Evolutionary conservation across 2,113 vertebrate genomes (phyloP).

Genomic region (Platichthys stellatus): DNA sequence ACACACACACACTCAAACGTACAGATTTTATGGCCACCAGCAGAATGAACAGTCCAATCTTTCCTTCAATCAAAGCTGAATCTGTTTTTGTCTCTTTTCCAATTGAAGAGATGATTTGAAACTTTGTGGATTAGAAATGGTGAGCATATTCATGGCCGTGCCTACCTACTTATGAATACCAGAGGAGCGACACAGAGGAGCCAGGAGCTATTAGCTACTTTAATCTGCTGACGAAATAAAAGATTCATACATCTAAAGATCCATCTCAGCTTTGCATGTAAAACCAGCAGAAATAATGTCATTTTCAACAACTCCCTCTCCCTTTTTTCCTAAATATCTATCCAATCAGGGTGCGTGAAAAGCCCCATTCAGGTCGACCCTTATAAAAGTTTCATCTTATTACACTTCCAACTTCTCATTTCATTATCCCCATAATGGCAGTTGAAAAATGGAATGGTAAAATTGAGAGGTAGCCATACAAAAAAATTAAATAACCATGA

Average conservation of each 20-base stretch:
- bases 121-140: conserved; percentile 52
- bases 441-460: conserved; percentile 70
- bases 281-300: conserved; percentile 73
- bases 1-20: conserved; percentile 1
- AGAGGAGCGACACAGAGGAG: conserved; percentile 34
- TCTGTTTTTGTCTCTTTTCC: conserved; percentile 16
- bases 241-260: conserved; percentile 72
- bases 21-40: conserved; percentile 44
- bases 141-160: conserved; percentile 38
- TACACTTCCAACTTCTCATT: conserved; percentile 76
- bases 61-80: conserved; percentile 49
- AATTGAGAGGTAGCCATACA: conserved; percentile 85
- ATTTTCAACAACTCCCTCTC: conserved; percentile 40
- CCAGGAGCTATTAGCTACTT: conserved; percentile 64
- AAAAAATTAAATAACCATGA: conserved; percentile 84
- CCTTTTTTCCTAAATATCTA: conserved; percentile 55
- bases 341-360: conserved; percentile 66
- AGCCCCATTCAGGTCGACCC: conserved; percentile 71
- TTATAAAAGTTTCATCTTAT: conserved; percentile 78
- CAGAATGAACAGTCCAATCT: conserved; percentile 47
- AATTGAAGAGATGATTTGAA: conserved; percentile 56
- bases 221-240: conserved; percentile 74
- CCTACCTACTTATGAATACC: conserved; percentile 58
- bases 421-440: conserved; percentile 74
- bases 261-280: conserved; percentile 73